Conservation (phyloP, 2,888 invertebrate genomes). For the Frankliniella fusca region DNA sequence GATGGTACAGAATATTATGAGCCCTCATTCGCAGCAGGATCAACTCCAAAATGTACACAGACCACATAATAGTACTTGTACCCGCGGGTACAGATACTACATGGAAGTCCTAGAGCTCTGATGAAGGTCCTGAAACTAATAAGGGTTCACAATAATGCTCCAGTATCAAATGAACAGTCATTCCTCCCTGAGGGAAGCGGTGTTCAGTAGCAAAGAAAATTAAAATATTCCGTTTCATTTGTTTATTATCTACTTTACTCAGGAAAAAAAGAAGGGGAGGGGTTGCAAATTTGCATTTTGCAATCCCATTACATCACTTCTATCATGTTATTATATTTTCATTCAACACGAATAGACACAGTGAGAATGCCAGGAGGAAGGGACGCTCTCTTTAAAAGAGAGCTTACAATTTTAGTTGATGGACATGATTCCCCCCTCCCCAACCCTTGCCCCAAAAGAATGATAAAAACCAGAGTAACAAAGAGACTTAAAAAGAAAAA, state of each 20-base stretch:
- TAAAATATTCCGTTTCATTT: background rate
- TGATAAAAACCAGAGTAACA: constrained; percentile 30
- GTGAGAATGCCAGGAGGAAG: constrained; percentile 2
- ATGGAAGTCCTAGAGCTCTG: too few species aligned
- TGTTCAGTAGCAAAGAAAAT: background rate
- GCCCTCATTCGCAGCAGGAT: too few species aligned
- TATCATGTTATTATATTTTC: constrained; percentile 23
- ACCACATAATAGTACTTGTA: too few species aligned
- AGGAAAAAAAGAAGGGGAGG: constrained; percentile 26
- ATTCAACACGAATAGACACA: constrained; percentile 25
- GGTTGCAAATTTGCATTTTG: background rate
- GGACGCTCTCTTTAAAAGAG: background rate
- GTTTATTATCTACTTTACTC: constrained; percentile 26
- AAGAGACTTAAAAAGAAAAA: background rate
- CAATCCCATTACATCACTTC: constrained; percentile 26
- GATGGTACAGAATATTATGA: too few species aligned
- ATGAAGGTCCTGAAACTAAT: too few species aligned
- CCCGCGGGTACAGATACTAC: too few species aligned
- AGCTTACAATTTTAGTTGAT: background rate
- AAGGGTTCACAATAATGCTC: too few species aligned
- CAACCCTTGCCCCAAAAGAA: background rate
- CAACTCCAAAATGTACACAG: too few species aligned
- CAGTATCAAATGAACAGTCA: too few species aligned
- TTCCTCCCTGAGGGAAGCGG: too few species aligned
- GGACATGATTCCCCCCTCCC: background rate